These are phyloP conservation scores for Galbula dea DNA, from an alignment of 2,113 vertebrate species.

Conservation along the genomic window DNA sequence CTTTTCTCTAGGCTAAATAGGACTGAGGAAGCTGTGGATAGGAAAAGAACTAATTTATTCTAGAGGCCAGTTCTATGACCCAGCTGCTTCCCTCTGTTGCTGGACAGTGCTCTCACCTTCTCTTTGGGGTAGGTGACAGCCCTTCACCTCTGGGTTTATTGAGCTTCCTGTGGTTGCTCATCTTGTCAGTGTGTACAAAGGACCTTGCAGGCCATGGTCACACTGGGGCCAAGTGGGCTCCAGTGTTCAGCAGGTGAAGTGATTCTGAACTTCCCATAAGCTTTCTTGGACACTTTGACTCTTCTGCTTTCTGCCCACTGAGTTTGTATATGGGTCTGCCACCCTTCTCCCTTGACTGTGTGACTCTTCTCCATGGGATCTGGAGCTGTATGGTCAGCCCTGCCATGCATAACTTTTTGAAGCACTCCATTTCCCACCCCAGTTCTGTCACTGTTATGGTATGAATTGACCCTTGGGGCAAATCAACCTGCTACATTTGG, in stretches of 20 bases:
- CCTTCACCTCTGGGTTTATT: not conserved
- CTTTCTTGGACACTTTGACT: not conserved
- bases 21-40: not conserved
- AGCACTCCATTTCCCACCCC: not conserved
- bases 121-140: not conserved
- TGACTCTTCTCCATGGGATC: not conserved
- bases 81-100: not conserved
- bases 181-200: not conserved
- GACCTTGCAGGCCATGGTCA: not conserved
- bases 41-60: not conserved
- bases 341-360: not conserved
- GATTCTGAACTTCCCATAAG: not conserved
- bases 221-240: not conserved
- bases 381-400: not conserved
- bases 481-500: not conserved
- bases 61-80: fast-evolving
- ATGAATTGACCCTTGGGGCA: not conserved
- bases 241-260: not conserved
- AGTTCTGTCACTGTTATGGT: not conserved
- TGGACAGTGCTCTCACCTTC: fast-evolving
- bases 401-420: not conserved
- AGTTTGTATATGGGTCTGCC: not conserved
- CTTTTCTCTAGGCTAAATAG: not conserved
- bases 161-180: not conserved
- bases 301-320: not conserved